Conservation (phyloP, 1,140 invertebrate species). For the Brachionus asplanchnoidis region DNA sequence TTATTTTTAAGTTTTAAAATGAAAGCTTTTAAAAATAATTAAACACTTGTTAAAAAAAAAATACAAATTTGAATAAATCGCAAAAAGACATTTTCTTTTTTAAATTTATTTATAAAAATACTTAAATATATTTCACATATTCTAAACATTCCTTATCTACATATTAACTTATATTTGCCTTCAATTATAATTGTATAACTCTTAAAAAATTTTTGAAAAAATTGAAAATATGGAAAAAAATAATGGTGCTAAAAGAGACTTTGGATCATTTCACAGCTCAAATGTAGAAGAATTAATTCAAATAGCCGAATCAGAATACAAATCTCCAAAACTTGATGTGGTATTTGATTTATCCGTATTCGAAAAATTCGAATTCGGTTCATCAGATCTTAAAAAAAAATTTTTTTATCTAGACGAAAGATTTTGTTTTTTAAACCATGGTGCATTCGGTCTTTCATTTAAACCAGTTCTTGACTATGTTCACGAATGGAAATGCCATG, state of each 20-base stretch:
- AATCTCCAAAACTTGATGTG: neutral
- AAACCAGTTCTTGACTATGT: conserved; percentile 49
- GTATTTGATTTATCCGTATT: neutral
- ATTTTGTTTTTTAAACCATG: conserved; percentile 54
- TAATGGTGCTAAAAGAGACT: conserved; percentile 44
- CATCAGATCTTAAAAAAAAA: conserved; percentile 46
- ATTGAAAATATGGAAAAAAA: neutral
- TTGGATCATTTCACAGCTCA: conserved; percentile 53
- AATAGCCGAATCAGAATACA: conserved; percentile 45
- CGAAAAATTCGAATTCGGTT: conserved; percentile 19
- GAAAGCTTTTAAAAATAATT: too few species aligned
- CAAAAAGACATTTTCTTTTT: too few species aligned
- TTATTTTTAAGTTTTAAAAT: too few species aligned
- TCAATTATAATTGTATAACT: neutral
- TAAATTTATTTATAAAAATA: too few species aligned
- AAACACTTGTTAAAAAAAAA: too few species aligned
- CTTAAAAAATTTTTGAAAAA: neutral
- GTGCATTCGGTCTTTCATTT: conserved; percentile 53
- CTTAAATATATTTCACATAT: too few species aligned
- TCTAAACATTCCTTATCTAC: neutral
- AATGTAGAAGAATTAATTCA: conserved; percentile 51
- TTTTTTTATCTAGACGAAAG: conserved; percentile 48
- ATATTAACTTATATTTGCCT: neutral
- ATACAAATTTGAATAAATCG: too few species aligned
- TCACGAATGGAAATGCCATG: conserved; percentile 52